A percentile compares a stretch with the other conserved stretches of the same genome.
Evolutionary conservation across 92 coral and sea anemone genomes (phyloP).

Genomic region (Zoanthus solanderi): DNA sequence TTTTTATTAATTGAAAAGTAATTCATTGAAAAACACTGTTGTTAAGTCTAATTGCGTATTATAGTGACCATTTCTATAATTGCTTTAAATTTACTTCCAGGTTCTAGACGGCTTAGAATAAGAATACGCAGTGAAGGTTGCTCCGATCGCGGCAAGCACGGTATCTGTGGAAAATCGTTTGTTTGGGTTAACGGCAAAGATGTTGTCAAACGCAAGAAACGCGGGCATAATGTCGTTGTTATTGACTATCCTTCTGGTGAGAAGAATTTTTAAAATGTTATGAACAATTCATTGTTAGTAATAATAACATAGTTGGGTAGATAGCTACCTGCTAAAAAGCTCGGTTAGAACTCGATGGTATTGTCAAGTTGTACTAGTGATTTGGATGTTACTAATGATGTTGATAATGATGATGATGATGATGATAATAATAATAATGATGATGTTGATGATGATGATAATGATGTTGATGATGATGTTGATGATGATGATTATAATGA

Average conservation of each 20-base stretch:
- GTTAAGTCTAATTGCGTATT: not conserved
- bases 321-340: no score
- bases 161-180: conserved; percentile 9
- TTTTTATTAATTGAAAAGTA: no score
- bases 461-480: no score
- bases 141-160: conserved; percentile 17
- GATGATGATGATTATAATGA: no score
- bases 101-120: conserved; percentile 31
- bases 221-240: conserved; percentile 36
- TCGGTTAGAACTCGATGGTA: no score
- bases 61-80: not conserved
- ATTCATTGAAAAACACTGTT: not conserved
- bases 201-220: not conserved
- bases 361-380: no score
- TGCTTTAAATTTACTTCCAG: not conserved
- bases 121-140: conserved; percentile 41
- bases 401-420: no score
- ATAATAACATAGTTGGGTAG: no score
- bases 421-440: no score
- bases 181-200: conserved; percentile 47
- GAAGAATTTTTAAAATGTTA: not conserved
- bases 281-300: no score
- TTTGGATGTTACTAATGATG: no score
- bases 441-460: no score
- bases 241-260: not conserved